phyloP scores from a whole-genome alignment of 2,113 vertebrate genomes.

The Poicephalus meyeri region DNA sequence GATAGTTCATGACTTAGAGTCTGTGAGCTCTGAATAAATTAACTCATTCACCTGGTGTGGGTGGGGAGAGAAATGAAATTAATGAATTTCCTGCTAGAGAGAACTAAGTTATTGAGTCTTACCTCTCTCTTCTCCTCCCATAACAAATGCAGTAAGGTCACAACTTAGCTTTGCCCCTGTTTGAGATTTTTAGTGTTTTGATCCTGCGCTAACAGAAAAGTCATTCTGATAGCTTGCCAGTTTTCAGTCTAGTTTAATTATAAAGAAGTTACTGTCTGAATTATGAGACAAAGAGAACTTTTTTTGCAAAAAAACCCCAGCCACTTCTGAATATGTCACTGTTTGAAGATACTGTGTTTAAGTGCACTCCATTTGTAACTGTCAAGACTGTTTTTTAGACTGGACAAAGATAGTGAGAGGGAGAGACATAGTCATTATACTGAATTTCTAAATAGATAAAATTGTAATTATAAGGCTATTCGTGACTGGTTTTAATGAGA shows the following conservation, averaged over 20 bases:
- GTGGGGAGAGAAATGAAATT: background rate
- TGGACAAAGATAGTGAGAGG: background rate
- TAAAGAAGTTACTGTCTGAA: background rate
- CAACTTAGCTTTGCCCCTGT: background rate
- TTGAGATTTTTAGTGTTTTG: background rate
- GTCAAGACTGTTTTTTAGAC: background rate
- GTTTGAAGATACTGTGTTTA: background rate
- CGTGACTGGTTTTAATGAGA: background rate
- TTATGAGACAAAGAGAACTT: background rate
- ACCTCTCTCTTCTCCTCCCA: background rate
- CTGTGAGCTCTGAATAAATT: background rate
- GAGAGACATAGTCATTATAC: background rate
- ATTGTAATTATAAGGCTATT: background rate
- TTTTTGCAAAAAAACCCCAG: background rate
- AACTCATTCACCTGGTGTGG: background rate
- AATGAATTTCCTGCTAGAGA: background rate
- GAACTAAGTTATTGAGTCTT: background rate
- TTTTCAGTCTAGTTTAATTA: background rate
- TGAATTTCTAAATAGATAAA: background rate
- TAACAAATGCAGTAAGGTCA: background rate
- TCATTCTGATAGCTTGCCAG: background rate
- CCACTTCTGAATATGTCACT: background rate
- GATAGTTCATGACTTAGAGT: background rate
- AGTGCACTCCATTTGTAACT: background rate
- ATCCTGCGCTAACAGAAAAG: background rate